Conservation (phyloP, 2,888 invertebrate genomes). For the Conus canariensis region DNA sequence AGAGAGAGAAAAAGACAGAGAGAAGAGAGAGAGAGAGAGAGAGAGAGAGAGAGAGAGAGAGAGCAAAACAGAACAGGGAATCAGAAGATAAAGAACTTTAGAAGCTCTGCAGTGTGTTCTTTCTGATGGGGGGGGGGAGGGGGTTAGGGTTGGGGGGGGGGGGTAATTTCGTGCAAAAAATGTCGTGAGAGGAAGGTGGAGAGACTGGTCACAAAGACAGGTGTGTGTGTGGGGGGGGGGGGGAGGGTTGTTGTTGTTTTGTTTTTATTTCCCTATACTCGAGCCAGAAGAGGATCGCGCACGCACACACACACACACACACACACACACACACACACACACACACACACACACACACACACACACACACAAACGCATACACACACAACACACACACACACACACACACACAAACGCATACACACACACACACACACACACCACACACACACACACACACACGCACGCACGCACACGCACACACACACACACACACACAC, state of each 20-base stretch:
- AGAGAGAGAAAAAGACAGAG: neutral
- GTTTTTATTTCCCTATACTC: too few species aligned
- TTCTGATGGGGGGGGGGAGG: too few species aligned
- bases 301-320: neutral
- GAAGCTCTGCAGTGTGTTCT: too few species aligned
- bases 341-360: neutral
- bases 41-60: neutral
- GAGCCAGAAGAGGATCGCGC: too few species aligned
- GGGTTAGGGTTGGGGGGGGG: too few species aligned
- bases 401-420: neutral
- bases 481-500: neutral
- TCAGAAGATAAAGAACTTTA: neutral
- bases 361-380: neutral
- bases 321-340: constrained; percentile 12
- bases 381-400: neutral
- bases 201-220: too few species aligned
- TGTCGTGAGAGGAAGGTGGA: too few species aligned
- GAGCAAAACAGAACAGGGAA: neutral
- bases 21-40: neutral
- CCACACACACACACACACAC: constrained; percentile 16
- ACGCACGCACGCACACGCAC: neutral
- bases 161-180: too few species aligned
- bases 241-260: too few species aligned
- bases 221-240: too few species aligned
- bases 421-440: constrained; percentile 3